Conservation (phyloP, 2,797 vertebrate species). For the Sebastes minor region DNA sequence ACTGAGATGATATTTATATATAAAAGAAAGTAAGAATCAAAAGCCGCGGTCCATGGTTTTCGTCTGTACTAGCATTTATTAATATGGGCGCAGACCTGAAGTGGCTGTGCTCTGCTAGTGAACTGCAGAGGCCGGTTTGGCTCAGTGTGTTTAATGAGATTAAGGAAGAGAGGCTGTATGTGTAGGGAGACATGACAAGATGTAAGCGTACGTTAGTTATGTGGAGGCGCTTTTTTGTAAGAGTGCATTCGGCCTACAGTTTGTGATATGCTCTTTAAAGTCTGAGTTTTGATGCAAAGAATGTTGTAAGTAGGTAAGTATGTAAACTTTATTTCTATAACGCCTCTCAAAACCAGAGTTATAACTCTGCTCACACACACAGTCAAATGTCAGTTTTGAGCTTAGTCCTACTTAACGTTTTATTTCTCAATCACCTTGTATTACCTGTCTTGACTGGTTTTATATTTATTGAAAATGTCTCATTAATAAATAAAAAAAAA, state of each 20-base stretch:
- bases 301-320: background rate
- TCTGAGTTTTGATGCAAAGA: background rate
- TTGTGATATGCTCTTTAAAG: no score
- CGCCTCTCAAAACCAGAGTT: no score
- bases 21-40: background rate
- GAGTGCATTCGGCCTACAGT: background rate
- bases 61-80: no score
- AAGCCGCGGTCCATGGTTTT: no score
- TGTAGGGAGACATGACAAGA: background rate
- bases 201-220: background rate
- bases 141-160: background rate
- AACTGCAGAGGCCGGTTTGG: background rate
- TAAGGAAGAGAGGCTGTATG: background rate
- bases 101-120: background rate
- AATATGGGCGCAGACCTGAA: background rate
- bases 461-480: background rate
- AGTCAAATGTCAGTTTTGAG: background rate
- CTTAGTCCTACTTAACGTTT: background rate
- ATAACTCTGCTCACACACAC: background rate
- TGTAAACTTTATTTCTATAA: background rate
- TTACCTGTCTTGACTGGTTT: background rate
- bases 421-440: background rate
- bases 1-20: background rate
- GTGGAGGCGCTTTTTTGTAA: background rate
- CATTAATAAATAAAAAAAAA: background rate